Evolutionary conservation across 2,888 invertebrate species (phyloP).

Genomic region (Odontothrips loti): DNA sequence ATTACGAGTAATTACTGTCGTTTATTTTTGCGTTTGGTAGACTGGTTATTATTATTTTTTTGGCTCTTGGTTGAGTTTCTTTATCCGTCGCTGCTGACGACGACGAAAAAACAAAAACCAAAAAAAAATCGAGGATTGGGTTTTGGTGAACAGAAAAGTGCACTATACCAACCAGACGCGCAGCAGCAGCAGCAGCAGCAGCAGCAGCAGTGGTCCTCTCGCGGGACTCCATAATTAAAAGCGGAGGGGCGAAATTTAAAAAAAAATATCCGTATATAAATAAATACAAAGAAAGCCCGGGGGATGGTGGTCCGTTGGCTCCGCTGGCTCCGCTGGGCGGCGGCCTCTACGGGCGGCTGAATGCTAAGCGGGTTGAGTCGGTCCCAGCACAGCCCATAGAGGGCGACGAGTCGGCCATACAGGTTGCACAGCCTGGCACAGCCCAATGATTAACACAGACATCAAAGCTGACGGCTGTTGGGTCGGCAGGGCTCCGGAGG

Average conservation of each 20-base stretch:
- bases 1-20: background rate
- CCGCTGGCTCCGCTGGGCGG: too few species aligned
- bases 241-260: background rate
- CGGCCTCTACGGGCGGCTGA: constrained; percentile 10
- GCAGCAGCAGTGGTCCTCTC: background rate
- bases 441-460: constrained; percentile 15
- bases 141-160: background rate
- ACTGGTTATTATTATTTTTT: background rate
- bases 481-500: background rate
- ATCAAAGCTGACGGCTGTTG: constrained; percentile 11
- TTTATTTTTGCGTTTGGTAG: background rate
- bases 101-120: background rate
- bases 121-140: background rate
- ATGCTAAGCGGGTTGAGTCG: background rate
- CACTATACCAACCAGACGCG: background rate
- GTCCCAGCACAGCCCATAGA: background rate
- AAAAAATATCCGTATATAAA: background rate
- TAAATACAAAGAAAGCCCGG: background rate
- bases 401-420: background rate
- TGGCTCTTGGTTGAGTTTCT: background rate
- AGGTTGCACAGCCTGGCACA: background rate
- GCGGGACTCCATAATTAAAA: background rate
- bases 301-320: background rate
- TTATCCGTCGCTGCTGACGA: background rate
- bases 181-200: background rate